Evolutionary conservation across 2,888 invertebrate genomes (phyloP), one percentile per base, ranked within the genome.

Genomic region (Crocallis elinguaria): DNA sequence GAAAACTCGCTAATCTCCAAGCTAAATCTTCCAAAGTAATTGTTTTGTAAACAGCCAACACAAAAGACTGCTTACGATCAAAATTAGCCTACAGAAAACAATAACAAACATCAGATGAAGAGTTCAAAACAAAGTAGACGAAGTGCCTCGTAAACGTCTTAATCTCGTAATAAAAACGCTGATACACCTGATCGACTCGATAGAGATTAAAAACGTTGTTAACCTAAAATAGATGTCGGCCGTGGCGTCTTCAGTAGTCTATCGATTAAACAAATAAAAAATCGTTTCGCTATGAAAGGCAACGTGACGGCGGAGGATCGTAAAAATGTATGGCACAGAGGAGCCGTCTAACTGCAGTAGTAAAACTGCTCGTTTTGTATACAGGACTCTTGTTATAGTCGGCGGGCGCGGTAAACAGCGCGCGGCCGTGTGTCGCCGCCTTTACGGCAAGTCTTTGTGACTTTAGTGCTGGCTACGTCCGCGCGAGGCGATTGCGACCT

Each of bases 221-320:
- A 88, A 84, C 68, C 75, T 66, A 81, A 87, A 89, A 89, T 88
- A 91, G 83, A 75, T 75, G 75, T 73, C 75, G 77, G 74, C 79
- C 78, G 75, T 79, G 69, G 79, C 80, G 79, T 87, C 86, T 88
- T 88, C 82, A 83, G 84, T 82, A 84, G 80, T 75, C 74, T 82
- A 90, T 91, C 87, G 90, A 90, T 91, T 90, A 90, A 90, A 91
- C 90, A 88, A 89, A 90, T 89, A 88, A 88, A 90, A 88, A 87
- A 74, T 69, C 77, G 86, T 86, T 88, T 89, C 84, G 88, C 88
- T 80, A 82, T 86, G 82, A 86, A 88, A 88, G 84, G 86, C 86
- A 82, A 84, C 77, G 83, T 86, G 86, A 88, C 82, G 86, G 79
- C 75, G 76, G 80, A 80, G 77, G 79, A 77, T 90, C 90, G 82